phyloP scores from a whole-genome alignment of 2,797 vertebrate genomes.

The Eutrigla gurnardus region DNA sequence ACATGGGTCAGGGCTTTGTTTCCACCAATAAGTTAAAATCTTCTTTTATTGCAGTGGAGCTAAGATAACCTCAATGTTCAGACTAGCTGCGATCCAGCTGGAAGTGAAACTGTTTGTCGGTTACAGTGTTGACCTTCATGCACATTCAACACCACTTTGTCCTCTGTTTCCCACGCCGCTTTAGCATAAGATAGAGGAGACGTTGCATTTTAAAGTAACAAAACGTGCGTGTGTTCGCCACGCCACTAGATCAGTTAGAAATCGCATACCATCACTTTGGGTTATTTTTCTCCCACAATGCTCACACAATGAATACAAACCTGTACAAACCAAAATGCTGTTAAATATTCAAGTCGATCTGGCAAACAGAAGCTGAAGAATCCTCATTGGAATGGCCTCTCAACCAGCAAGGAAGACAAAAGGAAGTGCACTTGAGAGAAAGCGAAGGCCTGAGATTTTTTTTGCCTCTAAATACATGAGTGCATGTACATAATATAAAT shows the following conservation, averaged over 20 bases:
- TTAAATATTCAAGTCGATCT: conserved; percentile 15
- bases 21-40: conserved; percentile 1
- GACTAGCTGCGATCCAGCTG: conserved; percentile 27
- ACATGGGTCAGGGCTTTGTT: conserved; percentile 1
- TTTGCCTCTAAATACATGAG: conserved; percentile 71
- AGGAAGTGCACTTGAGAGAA: conserved; percentile 66
- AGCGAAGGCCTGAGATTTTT: conserved; percentile 54
- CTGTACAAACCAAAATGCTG: conserved; percentile 19
- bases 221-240: conserved; percentile 26
- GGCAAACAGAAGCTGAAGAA: conserved; percentile 49
- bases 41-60: conserved; percentile 19
- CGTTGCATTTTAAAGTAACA: conserved; percentile 7
- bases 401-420: conserved; percentile 43
- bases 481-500: conserved; percentile 86
- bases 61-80: background rate
- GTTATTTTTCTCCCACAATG: conserved; percentile 18
- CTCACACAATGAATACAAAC: conserved; percentile 9
- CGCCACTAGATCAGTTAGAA: background rate
- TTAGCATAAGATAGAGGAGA: background rate
- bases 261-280: background rate
- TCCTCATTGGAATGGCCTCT: conserved; percentile 68
- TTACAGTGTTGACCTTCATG: background rate
- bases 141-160: conserved; percentile 24
- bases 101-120: conserved; percentile 9
- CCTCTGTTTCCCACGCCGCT: conserved; percentile 28